Conservation (phyloP, 2,797 vertebrate species). For the Callimico goeldii region DNA sequence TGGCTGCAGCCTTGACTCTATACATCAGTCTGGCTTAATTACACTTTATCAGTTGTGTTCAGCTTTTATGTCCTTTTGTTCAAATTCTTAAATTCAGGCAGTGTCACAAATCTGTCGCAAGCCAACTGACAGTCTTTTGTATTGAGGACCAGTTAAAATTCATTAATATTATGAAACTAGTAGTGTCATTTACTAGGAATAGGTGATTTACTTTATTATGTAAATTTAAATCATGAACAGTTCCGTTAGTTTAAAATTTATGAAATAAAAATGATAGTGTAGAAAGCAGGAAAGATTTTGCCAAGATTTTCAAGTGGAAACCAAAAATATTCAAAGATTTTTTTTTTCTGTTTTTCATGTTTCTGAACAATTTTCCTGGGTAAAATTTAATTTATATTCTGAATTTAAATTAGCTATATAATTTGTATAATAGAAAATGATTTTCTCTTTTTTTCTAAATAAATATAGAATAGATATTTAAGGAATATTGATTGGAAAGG, state of each 20-base stretch:
- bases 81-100: neutral
- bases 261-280: constrained; percentile 13
- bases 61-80: neutral
- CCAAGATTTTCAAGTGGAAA: constrained; percentile 32
- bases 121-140: neutral
- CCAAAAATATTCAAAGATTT: neutral
- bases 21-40: neutral
- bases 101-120: neutral
- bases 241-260: constrained; percentile 42
- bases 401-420: constrained; percentile 30
- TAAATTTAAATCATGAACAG: constrained; percentile 1
- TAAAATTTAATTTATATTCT: constrained; percentile 52
- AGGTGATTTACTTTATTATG: neutral
- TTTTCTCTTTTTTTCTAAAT: constrained; percentile 22
- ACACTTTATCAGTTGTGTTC: neutral
- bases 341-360: neutral
- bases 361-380: neutral
- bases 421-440: constrained; percentile 23
- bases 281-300: neutral
- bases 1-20: neutral
- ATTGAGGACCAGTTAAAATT: neutral
- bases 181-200: neutral
- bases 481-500: neutral
- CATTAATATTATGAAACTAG: neutral
- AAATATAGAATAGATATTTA: constrained; percentile 13